These are phyloP conservation scores for Synergus itoensis DNA, from an alignment of 2,888 invertebrate species.

Conservation along the genomic window DNA sequence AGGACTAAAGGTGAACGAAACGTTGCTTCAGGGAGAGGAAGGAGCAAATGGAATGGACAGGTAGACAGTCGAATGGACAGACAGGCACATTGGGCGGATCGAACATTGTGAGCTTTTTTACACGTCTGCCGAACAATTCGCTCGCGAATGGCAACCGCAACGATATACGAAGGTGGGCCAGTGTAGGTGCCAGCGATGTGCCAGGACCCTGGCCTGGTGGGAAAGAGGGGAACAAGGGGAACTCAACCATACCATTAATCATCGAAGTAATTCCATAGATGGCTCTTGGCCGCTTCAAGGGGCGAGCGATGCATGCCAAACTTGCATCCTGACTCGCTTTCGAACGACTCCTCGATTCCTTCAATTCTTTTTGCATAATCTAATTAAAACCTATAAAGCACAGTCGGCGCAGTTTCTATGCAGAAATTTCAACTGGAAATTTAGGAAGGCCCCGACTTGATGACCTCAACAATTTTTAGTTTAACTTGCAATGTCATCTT, in stretches of 20 bases:
- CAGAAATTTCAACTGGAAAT: too few species aligned
- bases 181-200: slow-evolving; percentile 52
- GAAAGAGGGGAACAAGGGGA: slow-evolving; percentile 21
- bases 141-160: slow-evolving; percentile 54
- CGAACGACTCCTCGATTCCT: slow-evolving; percentile 54
- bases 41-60: slow-evolving; percentile 47
- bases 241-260: slow-evolving; percentile 73
- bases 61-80: slow-evolving; percentile 47
- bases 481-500: too few species aligned
- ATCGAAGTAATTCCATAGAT: slow-evolving; percentile 77
- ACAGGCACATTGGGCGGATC: slow-evolving; percentile 60
- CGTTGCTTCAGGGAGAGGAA: slow-evolving; percentile 46
- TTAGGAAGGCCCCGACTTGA: too few species aligned
- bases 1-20: slow-evolving; percentile 53
- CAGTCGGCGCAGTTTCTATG: background rate
- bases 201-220: slow-evolving; percentile 46
- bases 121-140: slow-evolving; percentile 70
- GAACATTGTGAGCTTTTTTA: slow-evolving; percentile 72
- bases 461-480: too few species aligned
- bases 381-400: slow-evolving; percentile 2
- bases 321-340: slow-evolving; percentile 70
- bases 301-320: slow-evolving; percentile 75
- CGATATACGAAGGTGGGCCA: slow-evolving; percentile 55
- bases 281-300: slow-evolving; percentile 72
- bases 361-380: slow-evolving; percentile 26